These are phyloP conservation scores for Julus scandinavius DNA, from an alignment of 2,888 invertebrate species.

Conservation along the genomic window DNA sequence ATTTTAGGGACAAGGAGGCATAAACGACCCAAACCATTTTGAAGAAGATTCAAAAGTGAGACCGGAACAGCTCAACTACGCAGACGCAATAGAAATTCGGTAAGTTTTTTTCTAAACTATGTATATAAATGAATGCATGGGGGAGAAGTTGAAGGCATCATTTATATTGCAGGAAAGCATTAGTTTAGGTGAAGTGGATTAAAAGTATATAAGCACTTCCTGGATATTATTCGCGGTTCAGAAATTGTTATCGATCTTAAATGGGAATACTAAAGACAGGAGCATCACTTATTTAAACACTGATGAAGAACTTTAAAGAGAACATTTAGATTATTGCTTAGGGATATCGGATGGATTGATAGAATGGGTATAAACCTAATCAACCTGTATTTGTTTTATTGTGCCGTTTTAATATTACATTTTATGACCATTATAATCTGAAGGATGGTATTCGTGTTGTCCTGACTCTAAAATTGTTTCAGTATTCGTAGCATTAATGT, in stretches of 20 bases:
- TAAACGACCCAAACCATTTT: constrained; percentile 44
- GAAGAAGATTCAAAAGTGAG: constrained; percentile 5
- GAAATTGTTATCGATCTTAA: background rate
- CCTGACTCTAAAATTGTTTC: no score
- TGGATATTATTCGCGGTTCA: background rate
- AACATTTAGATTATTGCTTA: background rate
- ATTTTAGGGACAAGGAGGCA: constrained; percentile 42
- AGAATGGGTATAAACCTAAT: background rate
- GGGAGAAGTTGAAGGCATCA: background rate
- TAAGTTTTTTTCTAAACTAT: constrained; percentile 21
- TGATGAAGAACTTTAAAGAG: background rate
- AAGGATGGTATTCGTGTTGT: background rate
- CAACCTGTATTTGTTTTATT: background rate
- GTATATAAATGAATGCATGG: background rate
- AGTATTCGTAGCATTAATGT: no score
- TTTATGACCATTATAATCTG: no score
- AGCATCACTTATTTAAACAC: background rate
- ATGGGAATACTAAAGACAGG: background rate
- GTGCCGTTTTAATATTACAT: background rate
- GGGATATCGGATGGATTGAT: background rate
- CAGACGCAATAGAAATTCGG: constrained; percentile 33
- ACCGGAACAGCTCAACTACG: constrained; percentile 53
- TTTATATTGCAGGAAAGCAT: background rate
- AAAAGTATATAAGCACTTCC: background rate
- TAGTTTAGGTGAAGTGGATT: background rate